These are phyloP conservation scores for Marronus borbonicus DNA, from an alignment of 2,888 invertebrate species.

Conservation along the genomic window DNA sequence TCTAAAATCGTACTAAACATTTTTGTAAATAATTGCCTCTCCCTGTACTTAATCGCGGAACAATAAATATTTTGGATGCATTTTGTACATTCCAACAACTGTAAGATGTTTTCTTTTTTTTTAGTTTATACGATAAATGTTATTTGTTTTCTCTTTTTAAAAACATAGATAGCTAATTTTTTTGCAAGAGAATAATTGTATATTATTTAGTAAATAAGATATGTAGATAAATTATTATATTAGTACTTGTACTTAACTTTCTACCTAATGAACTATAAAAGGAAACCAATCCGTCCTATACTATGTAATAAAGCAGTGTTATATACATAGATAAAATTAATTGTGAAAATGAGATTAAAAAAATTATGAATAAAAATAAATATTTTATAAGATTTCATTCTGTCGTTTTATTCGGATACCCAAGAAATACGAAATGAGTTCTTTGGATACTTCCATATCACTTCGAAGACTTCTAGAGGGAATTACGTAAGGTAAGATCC, in stretches of 20 bases:
- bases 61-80: too few relatives aligned
- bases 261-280: slow-evolving; percentile 32
- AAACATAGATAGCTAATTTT: slow-evolving; percentile 2
- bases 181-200: background rate
- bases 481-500: too few relatives aligned
- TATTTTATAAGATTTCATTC: slow-evolving; percentile 55
- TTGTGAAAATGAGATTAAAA: slow-evolving; percentile 13
- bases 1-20: too few relatives aligned
- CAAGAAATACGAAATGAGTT: too few relatives aligned
- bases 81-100: too few relatives aligned
- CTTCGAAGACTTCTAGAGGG: too few relatives aligned
- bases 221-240: slow-evolving; percentile 46
- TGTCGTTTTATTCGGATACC: background rate
- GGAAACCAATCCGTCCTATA: slow-evolving; percentile 63
- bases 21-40: too few relatives aligned
- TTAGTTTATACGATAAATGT: background rate
- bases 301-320: slow-evolving; percentile 46
- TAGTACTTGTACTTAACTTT: background rate
- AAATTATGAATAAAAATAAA: slow-evolving; percentile 52
- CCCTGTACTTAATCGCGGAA: too few relatives aligned
- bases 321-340: slow-evolving; percentile 40
- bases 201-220: slow-evolving; percentile 4
- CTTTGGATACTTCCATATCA: background rate
- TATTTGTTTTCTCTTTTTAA: background rate
- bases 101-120: background rate